Evolutionary conservation across 2,888 invertebrate genomes (phyloP).

Genomic region (Ichneumoninae sp.): DNA sequence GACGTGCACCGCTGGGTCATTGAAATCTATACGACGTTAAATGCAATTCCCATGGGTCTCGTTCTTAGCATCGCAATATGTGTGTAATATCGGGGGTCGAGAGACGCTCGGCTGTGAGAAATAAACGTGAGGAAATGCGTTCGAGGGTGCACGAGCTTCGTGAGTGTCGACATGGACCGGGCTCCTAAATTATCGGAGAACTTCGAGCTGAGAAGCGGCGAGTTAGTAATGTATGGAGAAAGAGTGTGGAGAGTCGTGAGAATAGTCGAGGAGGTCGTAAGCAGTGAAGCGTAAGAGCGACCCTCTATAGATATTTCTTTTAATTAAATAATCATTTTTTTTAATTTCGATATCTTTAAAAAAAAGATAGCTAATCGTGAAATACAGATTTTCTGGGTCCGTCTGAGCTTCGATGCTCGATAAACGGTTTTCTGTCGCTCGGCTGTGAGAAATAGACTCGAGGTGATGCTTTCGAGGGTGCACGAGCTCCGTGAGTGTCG

Average conservation of each 20-base stretch:
- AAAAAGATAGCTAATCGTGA: not conserved
- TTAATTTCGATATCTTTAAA: not conserved
- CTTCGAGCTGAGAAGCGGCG: slow-evolving; percentile 1
- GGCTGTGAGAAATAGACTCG: slow-evolving; percentile 44
- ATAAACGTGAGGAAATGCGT: slow-evolving; percentile 11
- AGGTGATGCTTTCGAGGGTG: slow-evolving; percentile 29
- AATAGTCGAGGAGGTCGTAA: slow-evolving; percentile 32
- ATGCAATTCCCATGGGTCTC: slow-evolving; percentile 23
- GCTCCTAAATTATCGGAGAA: not conserved
- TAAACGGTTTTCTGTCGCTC: slow-evolving; percentile 26
- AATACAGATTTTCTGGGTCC: not conserved
- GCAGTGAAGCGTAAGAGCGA: slow-evolving; percentile 30
- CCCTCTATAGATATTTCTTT: not conserved
- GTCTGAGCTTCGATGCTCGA: not conserved
- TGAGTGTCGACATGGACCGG: slow-evolving; percentile 19
- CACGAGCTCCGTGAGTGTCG: slow-evolving; percentile 19
- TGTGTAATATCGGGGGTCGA: slow-evolving; percentile 27
- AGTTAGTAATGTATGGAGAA: slow-evolving; percentile 1
- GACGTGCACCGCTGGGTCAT: not conserved
- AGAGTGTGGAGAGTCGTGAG: slow-evolving; percentile 45
- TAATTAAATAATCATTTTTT: not conserved
- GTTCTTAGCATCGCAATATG: slow-evolving; percentile 19
- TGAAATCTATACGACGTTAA: slow-evolving; percentile 10
- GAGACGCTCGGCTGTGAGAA: slow-evolving; percentile 36
- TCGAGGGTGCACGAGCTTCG: slow-evolving; percentile 45